A percentile compares a stretch with the other conserved stretches of the same genome.
Evolutionary conservation across 2,113 vertebrate species (phyloP).

Genomic region (Leptobrachium ailaonicum): DNA sequence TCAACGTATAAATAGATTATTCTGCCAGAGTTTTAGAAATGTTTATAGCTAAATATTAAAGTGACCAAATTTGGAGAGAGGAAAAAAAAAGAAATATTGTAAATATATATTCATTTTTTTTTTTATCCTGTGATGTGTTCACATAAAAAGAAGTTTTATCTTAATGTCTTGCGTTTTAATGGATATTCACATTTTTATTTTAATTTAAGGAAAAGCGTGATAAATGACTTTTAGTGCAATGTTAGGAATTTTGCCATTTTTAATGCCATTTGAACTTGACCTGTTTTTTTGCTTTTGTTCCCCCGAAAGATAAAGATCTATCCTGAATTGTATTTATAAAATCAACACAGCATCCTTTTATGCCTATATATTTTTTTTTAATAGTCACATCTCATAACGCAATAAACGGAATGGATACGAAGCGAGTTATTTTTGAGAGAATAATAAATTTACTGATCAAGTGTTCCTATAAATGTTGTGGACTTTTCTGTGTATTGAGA

Average conservation of each 20-base stretch:
- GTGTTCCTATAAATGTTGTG: background rate
- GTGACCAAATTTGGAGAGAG: conserved; percentile 55
- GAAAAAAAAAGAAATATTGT: conserved; percentile 59
- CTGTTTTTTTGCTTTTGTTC: background rate
- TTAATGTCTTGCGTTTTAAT: conserved; percentile 45
- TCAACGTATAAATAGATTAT: conserved; percentile 51
- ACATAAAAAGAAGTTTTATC: conserved; percentile 74
- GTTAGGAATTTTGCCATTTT: conserved; percentile 20
- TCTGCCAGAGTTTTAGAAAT: conserved; percentile 57
- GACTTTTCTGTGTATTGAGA: background rate
- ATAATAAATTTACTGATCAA: background rate
- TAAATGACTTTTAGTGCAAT: conserved; percentile 12
- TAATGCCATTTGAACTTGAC: background rate
- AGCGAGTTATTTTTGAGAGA: conserved; percentile 5
- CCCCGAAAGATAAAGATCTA: background rate
- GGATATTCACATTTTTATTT: conserved; percentile 28
- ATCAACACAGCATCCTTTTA: conserved; percentile 25
- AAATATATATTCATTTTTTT: conserved; percentile 70
- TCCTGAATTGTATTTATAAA: conserved; percentile 38
- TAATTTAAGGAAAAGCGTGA: conserved; percentile 24
- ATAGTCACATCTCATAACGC: conserved; percentile 41
- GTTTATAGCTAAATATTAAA: conserved; percentile 60
- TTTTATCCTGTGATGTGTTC: conserved; percentile 72
- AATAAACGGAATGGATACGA: conserved; percentile 11
- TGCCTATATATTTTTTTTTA: conserved; percentile 30